Evolutionary conservation across 2,888 invertebrate species (phyloP).

Genomic region (Drepanosiphum platanoidis): DNA sequence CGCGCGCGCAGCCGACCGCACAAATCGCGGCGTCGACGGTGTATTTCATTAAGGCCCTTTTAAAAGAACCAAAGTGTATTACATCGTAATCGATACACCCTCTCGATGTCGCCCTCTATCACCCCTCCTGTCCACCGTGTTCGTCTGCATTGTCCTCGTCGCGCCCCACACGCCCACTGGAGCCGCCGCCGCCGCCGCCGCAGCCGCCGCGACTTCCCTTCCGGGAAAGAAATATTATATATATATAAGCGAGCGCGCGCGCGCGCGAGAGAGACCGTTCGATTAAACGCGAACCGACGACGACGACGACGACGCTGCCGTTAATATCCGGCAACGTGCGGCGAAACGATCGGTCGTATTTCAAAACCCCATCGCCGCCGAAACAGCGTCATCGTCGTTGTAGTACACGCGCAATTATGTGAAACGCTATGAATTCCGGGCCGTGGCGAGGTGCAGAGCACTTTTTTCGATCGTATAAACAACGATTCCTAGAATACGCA

Average conservation of each 20-base stretch:
- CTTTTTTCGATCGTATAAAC: too few species aligned
- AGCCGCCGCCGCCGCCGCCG: conserved; percentile 1
- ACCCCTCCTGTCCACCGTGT: background rate
- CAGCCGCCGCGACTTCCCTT: background rate
- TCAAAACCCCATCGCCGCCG: conserved; percentile 2
- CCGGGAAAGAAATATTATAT: background rate
- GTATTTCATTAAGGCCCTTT: conserved; percentile 60
- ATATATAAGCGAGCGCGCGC: too few species aligned
- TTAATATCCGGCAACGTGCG: conserved; percentile 22
- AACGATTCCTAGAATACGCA: too few species aligned
- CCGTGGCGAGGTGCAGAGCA: too few species aligned
- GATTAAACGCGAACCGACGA: conserved; percentile 35
- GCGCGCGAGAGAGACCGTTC: conserved; percentile 5
- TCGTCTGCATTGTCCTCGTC: background rate
- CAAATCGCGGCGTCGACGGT: conserved; percentile 46
- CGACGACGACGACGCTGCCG: too few species aligned
- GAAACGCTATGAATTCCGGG: too few species aligned
- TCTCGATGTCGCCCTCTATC: conserved; percentile 3
- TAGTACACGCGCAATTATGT: background rate
- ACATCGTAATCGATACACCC: conserved; percentile 62
- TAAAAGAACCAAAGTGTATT: conserved; percentile 61
- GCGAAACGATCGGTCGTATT: conserved; percentile 5
- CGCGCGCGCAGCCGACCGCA: background rate
- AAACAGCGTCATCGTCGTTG: background rate
- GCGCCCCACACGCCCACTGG: conserved; percentile 18